Percentiles rank a stretch among this genome's conserved stretches.
Conservation (phyloP, 2,797 vertebrate species). For the Stomatorhinus walkeri region DNA sequence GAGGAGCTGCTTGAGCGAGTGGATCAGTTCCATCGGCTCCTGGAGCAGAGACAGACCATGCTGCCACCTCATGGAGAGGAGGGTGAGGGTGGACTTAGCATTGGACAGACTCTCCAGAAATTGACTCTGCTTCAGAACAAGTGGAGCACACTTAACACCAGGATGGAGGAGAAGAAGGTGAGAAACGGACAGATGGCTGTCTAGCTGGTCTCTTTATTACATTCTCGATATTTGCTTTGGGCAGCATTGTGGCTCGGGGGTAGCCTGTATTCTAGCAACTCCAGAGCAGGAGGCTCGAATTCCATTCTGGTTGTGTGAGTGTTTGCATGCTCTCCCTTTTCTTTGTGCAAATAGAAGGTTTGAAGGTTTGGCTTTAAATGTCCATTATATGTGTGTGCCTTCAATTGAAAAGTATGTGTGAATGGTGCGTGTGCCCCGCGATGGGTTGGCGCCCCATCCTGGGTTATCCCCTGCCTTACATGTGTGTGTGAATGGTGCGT, state of each 20-base stretch:
- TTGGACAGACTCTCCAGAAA: slow-evolving; percentile 86
- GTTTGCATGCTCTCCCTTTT: not conserved
- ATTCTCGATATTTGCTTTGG: not conserved
- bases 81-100: slow-evolving; percentile 63
- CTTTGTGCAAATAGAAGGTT: not conserved
- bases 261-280: not conserved
- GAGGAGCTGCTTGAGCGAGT: slow-evolving; percentile 72
- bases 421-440: too few species aligned
- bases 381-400: not conserved
- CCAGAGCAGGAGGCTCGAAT: not conserved
- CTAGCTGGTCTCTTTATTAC: not conserved
- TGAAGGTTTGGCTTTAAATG: not conserved
- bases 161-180: slow-evolving; percentile 95
- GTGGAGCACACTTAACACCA: slow-evolving; percentile 83
- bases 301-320: not conserved
- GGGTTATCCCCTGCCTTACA: too few species aligned
- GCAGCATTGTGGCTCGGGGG: not conserved
- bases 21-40: slow-evolving; percentile 77
- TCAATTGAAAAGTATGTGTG: not conserved
- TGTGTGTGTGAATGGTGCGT: too few species aligned
- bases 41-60: slow-evolving; percentile 90
- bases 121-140: slow-evolving; percentile 87
- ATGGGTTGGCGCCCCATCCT: too few species aligned
- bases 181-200: not conserved
- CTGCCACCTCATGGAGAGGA: slow-evolving; percentile 74